Base-by-base conservation (phyloP, 2,888 invertebrate genomes). In the Ceramica pisi region DNA sequence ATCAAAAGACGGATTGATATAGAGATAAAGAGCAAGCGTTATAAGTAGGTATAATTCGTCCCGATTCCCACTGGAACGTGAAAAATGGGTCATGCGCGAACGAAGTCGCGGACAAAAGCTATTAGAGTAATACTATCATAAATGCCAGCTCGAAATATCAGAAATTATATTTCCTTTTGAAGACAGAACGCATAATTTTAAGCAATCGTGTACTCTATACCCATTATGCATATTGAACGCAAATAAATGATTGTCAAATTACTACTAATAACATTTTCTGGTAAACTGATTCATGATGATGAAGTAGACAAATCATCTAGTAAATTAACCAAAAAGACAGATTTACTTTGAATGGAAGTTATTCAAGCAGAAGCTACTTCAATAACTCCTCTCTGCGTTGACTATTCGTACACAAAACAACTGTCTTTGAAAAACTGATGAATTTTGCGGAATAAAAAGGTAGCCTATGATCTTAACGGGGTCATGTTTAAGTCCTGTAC, bases 311-410 rank as follows among this genome's bases (percentile, higher is more conserved):
- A 71, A 68, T 31, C 38, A 61, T 41, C 31, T 5, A 67, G 21
- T 62, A 10, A 14, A 62, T 62, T 12, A 3, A 6, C 19, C 23
- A 48, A 23, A 3, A 35, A 35, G 19, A 51, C 12, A 35, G 19
- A 55, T 66, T 66, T 66, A 71, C 38, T 55, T 8, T n/a, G 50
- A 35, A 16, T 21, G 7, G 35, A 62, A 35, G 16, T 0, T 50
- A 50, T 10, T 1, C 9, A 16, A 50, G 21, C 0, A 6, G 31
- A 31, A 31, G 31, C 31, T 31, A 6, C 31, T 31, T 31, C 6
- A 6, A 31, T 31, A 31, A 31, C 31, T 31, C 6, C 31, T 31
- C 31, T 2, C 31, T 44, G 8, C 21, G 9, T 7, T 10, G 19
- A 51, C 31, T 31, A 2, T 2, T 51, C 14, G n/a, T 12, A 50